Conservation (phyloP, 2,113 vertebrate species). For the Microtus montanus region DNA sequence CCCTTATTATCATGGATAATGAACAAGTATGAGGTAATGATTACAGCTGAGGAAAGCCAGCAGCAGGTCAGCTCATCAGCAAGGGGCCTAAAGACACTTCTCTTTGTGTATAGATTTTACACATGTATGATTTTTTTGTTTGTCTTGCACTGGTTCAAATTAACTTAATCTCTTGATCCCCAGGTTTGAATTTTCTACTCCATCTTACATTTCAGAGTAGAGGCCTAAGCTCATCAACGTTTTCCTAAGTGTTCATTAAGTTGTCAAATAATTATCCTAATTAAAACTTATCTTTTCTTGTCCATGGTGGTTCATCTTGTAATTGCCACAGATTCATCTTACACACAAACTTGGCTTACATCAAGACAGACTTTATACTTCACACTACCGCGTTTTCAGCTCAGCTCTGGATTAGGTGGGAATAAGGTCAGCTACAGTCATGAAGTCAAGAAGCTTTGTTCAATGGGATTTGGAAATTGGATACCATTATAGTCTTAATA, state of each 20-base stretch:
- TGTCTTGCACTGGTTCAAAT: constrained; percentile 36
- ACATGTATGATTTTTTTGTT: not conserved
- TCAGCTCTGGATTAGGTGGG: not conserved
- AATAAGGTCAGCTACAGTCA: not conserved
- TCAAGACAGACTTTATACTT: not conserved
- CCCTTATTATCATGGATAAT: not conserved
- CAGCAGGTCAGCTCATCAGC: not conserved
- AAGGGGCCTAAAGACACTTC: not conserved
- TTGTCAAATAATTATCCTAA: constrained; percentile 53
- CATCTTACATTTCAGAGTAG: constrained; percentile 37
- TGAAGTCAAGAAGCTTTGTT: not conserved
- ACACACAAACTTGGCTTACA: not conserved
- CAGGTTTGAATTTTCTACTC: not conserved
- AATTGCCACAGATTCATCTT: not conserved
- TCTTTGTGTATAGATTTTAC: not conserved
- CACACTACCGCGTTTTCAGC: not conserved
- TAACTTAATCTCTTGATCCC: constrained; percentile 10
- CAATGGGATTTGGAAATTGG: constrained; percentile 15
- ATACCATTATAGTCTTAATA: constrained; percentile 17
- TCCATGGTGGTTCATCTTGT: not conserved
- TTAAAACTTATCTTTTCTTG: constrained; percentile 38
- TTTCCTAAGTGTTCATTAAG: constrained; percentile 44
- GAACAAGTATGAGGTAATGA: not conserved
- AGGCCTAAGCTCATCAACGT: not conserved
- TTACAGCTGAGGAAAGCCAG: not conserved